These are phyloP conservation scores for Hephaestus fuliginosus DNA, from an alignment of 2,797 vertebrate genomes.

Conservation along the genomic window DNA sequence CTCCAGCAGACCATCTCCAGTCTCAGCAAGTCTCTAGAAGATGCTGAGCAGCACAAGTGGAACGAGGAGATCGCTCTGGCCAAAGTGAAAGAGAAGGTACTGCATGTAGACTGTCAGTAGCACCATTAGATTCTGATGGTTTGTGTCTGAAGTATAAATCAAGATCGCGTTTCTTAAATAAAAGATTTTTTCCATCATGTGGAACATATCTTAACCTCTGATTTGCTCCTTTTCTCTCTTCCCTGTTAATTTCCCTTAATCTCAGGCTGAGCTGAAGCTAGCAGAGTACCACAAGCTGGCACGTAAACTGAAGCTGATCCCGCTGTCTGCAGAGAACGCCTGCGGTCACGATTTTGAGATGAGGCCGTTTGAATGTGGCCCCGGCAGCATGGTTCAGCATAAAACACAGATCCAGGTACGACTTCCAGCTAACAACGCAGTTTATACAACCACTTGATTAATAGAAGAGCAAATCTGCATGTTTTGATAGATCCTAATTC, in stretches of 20 bases:
- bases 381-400: constrained; percentile 86
- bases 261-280: constrained; percentile 90
- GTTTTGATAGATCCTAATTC: neutral
- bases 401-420: constrained; percentile 92
- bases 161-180: no score
- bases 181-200: neutral
- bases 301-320: constrained; percentile 95
- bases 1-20: constrained; percentile 91
- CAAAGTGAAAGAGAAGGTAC: constrained; percentile 90
- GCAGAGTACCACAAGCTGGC: constrained; percentile 94
- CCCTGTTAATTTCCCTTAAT: constrained; percentile 1
- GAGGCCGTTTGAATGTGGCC: constrained; percentile 85
- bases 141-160: neutral
- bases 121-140: neutral
- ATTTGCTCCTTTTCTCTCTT: neutral
- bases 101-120: neutral
- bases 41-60: constrained; percentile 92
- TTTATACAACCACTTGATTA: neutral
- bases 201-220: constrained; percentile 1
- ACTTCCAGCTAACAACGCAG: constrained; percentile 24
- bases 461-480: neutral
- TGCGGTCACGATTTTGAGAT: constrained; percentile 94
- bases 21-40: constrained; percentile 89
- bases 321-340: constrained; percentile 91
- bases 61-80: constrained; percentile 93